Base-by-base conservation (phyloP, 2,888 invertebrate genomes). In the Caradrina kadenii region DNA sequence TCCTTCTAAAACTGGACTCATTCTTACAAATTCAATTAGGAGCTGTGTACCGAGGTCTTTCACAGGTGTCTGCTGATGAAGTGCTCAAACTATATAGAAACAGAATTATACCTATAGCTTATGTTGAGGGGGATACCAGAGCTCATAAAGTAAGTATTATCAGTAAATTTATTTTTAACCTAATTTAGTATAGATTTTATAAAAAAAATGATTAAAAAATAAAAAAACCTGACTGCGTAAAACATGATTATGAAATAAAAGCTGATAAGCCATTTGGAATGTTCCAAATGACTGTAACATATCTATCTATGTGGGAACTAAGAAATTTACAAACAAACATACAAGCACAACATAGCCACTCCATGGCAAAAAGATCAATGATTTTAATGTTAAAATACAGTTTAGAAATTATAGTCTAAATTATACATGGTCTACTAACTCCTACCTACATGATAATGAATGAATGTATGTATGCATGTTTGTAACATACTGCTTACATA, bases 11-110 rank as follows among this genome's bases (percentile, higher is more conserved):
- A 92, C 96, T 99, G 84, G 99, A 99, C 94, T 98, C 99, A 2
- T 99, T 99, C 92, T 96, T 99, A 82, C 99, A 99, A 97, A 99
- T 99, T 81, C 99, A 99, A 92, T 97, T 99, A 90, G 99, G 99
- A 58, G 98, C 99, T 0, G 99, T 99, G 0, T 99, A 99, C 92
- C 96, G 98, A 84, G 99, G 99, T 3, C 93, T 98, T 19, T 97
- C 97, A 55, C 97, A 97, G 22, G 96, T 99, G 2, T 96, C 97
- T 1, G 97, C 98, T 82, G 97, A 98, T 10, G 99, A 99, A 94
- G 99, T 99, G 31, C 96, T 98, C 11, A 96, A 97, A 84, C 91
- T 98, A 49, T 99, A 99, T 91, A 98, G 97, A 89, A 98, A 98
- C 91, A 97, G 98, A 83, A 97, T 98, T 77, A 97, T 98, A 89